Evolutionary conservation across 2,113 vertebrate genomes (phyloP).

Genomic region (Saguinus midas): DNA sequence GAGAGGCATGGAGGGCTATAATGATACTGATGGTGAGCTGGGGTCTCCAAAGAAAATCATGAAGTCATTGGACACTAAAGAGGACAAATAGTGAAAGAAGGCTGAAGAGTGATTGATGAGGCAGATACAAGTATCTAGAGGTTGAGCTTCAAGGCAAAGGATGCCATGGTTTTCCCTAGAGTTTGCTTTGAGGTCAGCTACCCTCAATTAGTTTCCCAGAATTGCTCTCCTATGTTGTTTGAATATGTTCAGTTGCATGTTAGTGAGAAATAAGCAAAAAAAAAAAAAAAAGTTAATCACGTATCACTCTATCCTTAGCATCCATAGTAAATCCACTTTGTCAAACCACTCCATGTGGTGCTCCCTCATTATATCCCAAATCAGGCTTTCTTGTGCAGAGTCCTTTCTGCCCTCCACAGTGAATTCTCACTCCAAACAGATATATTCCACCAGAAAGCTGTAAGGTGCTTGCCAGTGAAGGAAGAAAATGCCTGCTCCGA

Average conservation of each 20-base stretch:
- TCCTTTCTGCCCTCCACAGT: not conserved
- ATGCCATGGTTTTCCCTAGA: not conserved
- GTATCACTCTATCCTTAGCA: not conserved
- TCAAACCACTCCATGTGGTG: fast-evolving
- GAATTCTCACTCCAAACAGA: not conserved
- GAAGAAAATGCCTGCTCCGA: not conserved
- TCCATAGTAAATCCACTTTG: not conserved
- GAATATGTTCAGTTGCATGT: not conserved
- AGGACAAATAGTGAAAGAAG: not conserved
- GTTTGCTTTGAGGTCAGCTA: not conserved
- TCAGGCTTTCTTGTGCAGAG: not conserved
- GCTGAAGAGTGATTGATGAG: not conserved
- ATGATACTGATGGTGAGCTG: not conserved
- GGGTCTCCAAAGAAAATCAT: not conserved
- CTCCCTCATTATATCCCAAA: not conserved
- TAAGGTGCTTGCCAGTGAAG: not conserved
- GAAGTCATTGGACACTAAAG: not conserved
- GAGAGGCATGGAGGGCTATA: not conserved
- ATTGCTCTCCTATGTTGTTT: not conserved
- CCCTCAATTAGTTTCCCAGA: not conserved
- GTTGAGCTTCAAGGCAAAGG: not conserved
- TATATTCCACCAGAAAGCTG: not conserved
- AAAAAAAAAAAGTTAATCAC: not conserved
- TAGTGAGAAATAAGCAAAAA: not conserved
- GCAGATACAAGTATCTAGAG: not conserved